Evolutionary conservation across 2,888 invertebrate genomes (phyloP), one percentile per base, ranked within the genome.

Genomic region (Steinernema hermaphroditum): DNA sequence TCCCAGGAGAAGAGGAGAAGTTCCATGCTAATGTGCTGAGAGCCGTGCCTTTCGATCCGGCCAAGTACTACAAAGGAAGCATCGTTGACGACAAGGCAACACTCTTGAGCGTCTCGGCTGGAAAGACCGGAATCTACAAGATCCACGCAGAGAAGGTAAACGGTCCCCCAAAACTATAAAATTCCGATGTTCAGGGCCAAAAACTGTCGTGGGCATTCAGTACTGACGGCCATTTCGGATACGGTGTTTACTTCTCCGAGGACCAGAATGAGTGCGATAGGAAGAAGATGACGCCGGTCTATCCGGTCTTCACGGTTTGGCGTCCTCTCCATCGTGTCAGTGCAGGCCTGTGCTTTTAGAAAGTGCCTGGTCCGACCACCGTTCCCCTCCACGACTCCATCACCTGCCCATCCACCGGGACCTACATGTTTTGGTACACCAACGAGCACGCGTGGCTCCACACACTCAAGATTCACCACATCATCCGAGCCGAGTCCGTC

Each of bases 221-320:
- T 44, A 73, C 85, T 8, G 83, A 83, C 68, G 85, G 85, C 0
- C 82, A 85, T 71, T 85, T 85, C 74, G 83, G 83, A n/a, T 85
- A 84, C 57, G 80, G 76, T 12, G 75, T 85, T 14, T 83, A 81
- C 70, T 77, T 77, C 16, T n/a, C 74, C 0, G 70, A 76, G 24
- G 80, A 80, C 22, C 68, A 75, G 9, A 77, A 75, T 19, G 76
- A 78, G 41, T 73, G 71, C 12, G 79, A 81, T 50, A 76, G 75
- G 4, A 57, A 24, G 12, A 75, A 75, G 24, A 77, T 78, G 76
- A 75, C 76, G 41, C 74, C 80, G 34, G 80, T 81, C 9, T 85
- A 85, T 70, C 85, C 85, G 0, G 68, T 80, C n/a, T 83, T 85
- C 75, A 82, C 80, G 69, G 85, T 83, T 8, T 8, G n/a, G n/a